phyloP scores from a whole-genome alignment of 2,113 vertebrate species.

The Agapornis roseicollis region DNA sequence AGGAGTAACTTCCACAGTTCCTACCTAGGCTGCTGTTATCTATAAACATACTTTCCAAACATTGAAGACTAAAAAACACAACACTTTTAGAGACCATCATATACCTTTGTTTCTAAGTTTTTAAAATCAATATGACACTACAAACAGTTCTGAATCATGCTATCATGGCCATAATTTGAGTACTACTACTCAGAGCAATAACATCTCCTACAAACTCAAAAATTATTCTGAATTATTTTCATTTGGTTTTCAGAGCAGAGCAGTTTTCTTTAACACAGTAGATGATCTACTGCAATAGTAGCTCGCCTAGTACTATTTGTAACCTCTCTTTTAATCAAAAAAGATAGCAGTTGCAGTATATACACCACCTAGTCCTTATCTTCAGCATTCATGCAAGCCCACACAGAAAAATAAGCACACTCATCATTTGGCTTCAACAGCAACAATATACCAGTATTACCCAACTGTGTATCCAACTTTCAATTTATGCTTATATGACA shows the following conservation, averaged over 20 bases:
- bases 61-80: background rate
- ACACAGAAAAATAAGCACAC: background rate
- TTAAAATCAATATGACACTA: background rate
- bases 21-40: background rate
- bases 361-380: background rate
- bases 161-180: background rate
- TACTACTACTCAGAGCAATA: background rate
- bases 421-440: background rate
- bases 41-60: background rate
- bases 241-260: background rate
- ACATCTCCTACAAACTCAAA: background rate
- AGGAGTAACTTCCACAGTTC: background rate
- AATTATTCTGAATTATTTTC: background rate
- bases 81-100: background rate
- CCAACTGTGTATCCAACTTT: background rate
- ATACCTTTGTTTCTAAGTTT: background rate
- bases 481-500: rapidly evolving
- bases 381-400: background rate
- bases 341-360: background rate
- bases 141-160: background rate
- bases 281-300: background rate
- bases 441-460: background rate
- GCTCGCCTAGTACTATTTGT: background rate
- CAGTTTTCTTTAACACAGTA: background rate
- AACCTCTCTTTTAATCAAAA: background rate